Evolutionary conservation across 2,888 invertebrate genomes (phyloP).

Genomic region (Emmelina monodactyla): DNA sequence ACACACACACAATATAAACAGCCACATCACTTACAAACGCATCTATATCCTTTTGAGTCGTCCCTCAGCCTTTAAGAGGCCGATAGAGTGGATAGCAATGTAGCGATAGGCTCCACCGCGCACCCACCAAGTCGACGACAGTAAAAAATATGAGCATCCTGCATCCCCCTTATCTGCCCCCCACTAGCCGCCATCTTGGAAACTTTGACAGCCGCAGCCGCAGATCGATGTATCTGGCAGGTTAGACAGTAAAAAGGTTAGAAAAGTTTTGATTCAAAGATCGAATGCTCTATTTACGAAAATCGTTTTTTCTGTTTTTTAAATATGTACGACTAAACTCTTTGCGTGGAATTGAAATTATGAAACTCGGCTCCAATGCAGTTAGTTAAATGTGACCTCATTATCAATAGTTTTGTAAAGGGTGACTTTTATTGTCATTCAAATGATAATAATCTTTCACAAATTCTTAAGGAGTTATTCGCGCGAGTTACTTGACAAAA

Average conservation of each 20-base stretch:
- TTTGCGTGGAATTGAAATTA: too few relatives aligned
- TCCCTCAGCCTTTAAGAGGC: constrained; percentile 60
- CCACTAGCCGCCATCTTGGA: constrained; percentile 58
- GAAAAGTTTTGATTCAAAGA: too few relatives aligned
- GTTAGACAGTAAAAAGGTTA: neutral
- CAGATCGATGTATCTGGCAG: constrained; percentile 60
- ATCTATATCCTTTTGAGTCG: constrained; percentile 40
- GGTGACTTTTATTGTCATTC: constrained; percentile 57
- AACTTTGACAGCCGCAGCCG: constrained; percentile 62
- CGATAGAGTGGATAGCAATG: constrained; percentile 61
- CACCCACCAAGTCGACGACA: constrained; percentile 66
- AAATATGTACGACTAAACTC: neutral
- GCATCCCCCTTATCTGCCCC: constrained; percentile 20
- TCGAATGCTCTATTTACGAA: too few relatives aligned
- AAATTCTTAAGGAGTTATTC: constrained; percentile 59
- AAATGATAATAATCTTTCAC: constrained; percentile 63
- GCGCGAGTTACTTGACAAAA: constrained; percentile 53
- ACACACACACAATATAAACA: too few relatives aligned
- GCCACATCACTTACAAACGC: constrained; percentile 40
- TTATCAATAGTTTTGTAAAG: too few relatives aligned
- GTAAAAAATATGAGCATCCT: constrained; percentile 66
- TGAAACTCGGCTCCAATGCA: too few relatives aligned
- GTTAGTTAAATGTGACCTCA: too few relatives aligned
- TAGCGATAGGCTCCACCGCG: constrained; percentile 63
- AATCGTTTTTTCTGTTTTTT: neutral